Base-by-base conservation (phyloP, 2,113 vertebrate species). In the Neotoma lepida region DNA sequence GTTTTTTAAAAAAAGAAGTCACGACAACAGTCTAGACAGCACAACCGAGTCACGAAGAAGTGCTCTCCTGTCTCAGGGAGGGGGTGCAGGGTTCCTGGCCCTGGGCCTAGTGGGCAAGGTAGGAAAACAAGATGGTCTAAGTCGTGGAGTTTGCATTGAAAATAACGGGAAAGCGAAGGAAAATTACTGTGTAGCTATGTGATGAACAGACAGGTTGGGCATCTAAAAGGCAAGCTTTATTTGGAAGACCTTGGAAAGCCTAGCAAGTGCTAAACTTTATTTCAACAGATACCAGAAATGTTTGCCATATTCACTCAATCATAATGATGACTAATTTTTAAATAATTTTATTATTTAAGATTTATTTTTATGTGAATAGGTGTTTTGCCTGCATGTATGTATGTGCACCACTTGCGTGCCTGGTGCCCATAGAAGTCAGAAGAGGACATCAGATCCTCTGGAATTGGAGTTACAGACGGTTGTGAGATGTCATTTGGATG, bases 101-200 rank as follows among this genome's bases (percentile, higher is more conserved):
- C 30, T 93, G 41, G 30, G n/a, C 26, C 39, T 46, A 70, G 58
- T 33, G 41, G 26, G 71, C 39, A 90, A 81, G 46, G n/a, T 92
- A 88, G 78, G 49, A 92, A 51, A 93, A 88, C 86, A 90, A 63
- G 81, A 86, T 66, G 64, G 78, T 66, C 89, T 41, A 39, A 26
- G 24, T 63, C 0, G 3, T 64, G 63, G 26, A 78, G 77, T 92
- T 90, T 46, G 26, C 68, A 33, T 74, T 91, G 26, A 76, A 84
- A 33, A 94, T 91, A 97, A 86, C 5, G 30, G 46, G 35, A 96
- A 94, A 91, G 58, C 61, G 88, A 93, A 95, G 39, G 30, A 71
- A 95, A 94, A 88, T 95, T 86, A 85, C 54, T 61, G 1, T 44
- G 56, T 70, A 96, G 76, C 77, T 82, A 26, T 84, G 39, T 20